phyloP scores from a whole-genome alignment of 2,113 vertebrate species.

The Scomber scombrus region DNA sequence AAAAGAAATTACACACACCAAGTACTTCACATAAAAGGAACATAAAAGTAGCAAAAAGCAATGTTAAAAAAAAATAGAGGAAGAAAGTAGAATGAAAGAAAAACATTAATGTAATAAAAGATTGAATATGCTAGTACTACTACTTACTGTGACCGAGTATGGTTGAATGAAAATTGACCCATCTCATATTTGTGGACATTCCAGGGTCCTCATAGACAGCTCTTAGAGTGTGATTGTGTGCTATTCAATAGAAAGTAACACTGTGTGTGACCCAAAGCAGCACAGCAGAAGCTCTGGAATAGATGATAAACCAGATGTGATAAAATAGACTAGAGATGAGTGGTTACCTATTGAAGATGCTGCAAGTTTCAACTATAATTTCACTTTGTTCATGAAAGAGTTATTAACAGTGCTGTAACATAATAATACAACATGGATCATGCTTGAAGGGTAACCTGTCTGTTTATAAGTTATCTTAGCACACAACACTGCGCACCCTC shows the following conservation, averaged over 20 bases:
- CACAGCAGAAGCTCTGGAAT: background rate
- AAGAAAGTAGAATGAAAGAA: too few relatives aligned
- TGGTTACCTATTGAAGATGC: background rate
- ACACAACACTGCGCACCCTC: conserved; percentile 32
- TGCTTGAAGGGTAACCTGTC: conserved; percentile 1
- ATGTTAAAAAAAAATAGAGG: too few relatives aligned
- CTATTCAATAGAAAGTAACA: background rate
- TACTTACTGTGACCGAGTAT: background rate
- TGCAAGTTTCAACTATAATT: conserved; percentile 13
- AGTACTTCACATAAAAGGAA: too few relatives aligned
- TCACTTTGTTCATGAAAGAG: background rate
- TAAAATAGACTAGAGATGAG: too few relatives aligned
- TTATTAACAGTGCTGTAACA: conserved; percentile 1
- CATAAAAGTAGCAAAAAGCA: background rate
- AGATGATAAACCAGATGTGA: conserved; percentile 18
- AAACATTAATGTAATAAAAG: too few relatives aligned
- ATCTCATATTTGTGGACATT: background rate
- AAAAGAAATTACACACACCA: too few relatives aligned
- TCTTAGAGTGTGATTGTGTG: background rate
- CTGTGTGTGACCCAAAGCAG: background rate
- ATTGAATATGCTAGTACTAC: too few relatives aligned
- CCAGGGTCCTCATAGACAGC: background rate
- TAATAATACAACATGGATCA: background rate
- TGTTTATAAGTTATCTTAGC: conserved; percentile 11
- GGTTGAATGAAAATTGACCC: background rate